phyloP scores from a whole-genome alignment of 2,888 invertebrate genomes.

The Drosophila buzzatii region DNA sequence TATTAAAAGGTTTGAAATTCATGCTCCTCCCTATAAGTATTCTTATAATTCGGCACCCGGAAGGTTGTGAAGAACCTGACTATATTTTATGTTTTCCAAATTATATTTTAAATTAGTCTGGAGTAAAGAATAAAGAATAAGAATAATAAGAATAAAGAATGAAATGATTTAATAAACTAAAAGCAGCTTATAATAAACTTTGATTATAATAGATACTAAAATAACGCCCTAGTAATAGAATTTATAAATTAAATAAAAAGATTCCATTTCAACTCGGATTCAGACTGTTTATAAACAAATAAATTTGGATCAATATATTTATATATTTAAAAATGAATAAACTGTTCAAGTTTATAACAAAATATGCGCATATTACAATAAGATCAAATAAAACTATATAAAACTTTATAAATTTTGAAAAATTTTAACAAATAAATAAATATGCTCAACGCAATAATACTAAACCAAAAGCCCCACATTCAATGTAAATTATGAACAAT shows the following conservation, averaged over 20 bases:
- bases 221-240: constrained; percentile 48
- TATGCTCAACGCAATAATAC: constrained; percentile 40
- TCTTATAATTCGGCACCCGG: constrained; percentile 6
- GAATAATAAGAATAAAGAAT: constrained; percentile 8
- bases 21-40: constrained; percentile 32
- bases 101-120: constrained; percentile 39
- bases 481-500: constrained; percentile 23
- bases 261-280: constrained; percentile 5
- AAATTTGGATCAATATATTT: constrained; percentile 36
- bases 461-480: constrained; percentile 19
- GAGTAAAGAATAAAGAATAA: constrained; percentile 22
- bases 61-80: constrained; percentile 13
- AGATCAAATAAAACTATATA: constrained; percentile 41
- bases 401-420: constrained; percentile 41
- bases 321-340: constrained; percentile 33
- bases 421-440: constrained; percentile 51
- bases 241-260: constrained; percentile 38
- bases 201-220: constrained; percentile 43
- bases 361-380: constrained; percentile 60
- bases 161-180: constrained; percentile 28
- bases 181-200: constrained; percentile 48
- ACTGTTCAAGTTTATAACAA: constrained; percentile 36
- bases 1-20: constrained; percentile 19
- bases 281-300: constrained; percentile 43
- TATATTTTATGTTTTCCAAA: constrained; percentile 23